phyloP scores from a whole-genome alignment of 2,888 invertebrate genomes.

The Tenthredo scrophulariae region DNA sequence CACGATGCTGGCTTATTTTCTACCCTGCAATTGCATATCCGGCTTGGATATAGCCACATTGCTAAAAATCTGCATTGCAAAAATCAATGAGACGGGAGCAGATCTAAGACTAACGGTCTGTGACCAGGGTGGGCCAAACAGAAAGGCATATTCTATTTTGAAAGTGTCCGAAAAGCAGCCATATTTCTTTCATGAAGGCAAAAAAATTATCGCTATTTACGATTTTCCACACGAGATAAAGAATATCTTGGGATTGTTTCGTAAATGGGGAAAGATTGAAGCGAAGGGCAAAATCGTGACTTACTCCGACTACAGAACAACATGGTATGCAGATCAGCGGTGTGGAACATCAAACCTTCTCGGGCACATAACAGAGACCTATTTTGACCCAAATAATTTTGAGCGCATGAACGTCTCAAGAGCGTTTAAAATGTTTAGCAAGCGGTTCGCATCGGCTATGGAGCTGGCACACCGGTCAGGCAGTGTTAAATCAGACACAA shows the following conservation, averaged over 20 bases:
- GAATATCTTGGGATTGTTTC: background rate
- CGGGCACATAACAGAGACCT: background rate
- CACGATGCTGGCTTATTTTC: background rate
- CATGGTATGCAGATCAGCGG: background rate
- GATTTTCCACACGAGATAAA: slow-evolving; percentile 3
- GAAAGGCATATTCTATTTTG: background rate
- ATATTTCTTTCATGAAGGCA: background rate
- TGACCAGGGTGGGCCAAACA: background rate
- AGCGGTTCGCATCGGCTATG: no score
- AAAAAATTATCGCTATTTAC: background rate
- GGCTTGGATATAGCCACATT: background rate
- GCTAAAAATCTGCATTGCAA: background rate
- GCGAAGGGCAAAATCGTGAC: background rate
- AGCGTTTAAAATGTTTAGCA: no score
- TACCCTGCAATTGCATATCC: background rate
- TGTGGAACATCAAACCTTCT: background rate
- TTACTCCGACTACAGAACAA: background rate
- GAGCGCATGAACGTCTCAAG: no score
- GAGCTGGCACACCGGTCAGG: no score
- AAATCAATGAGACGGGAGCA: background rate
- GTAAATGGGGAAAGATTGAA: background rate
- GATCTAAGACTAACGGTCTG: background rate
- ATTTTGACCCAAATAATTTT: no score
- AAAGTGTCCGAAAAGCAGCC: background rate
- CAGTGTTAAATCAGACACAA: no score